A percentile compares a stretch with the other conserved stretches of the same genome.
These are phyloP conservation scores for Heliconius hewitsoni DNA, from an alignment of 1,140 invertebrate genomes.

Conservation along the genomic window DNA sequence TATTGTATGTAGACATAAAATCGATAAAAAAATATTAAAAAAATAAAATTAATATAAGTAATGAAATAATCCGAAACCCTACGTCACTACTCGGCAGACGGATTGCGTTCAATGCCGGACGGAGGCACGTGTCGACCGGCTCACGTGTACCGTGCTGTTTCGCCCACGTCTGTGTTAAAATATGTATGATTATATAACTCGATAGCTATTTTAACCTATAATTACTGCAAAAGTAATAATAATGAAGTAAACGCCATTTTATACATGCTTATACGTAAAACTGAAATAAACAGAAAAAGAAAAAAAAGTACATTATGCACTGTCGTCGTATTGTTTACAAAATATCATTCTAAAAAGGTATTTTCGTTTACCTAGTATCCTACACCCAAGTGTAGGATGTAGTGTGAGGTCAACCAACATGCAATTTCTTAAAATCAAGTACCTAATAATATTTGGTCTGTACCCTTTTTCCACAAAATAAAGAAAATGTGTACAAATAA, in stretches of 20 bases:
- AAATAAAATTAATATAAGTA: not conserved
- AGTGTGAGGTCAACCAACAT: too few species aligned
- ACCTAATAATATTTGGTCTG: not conserved
- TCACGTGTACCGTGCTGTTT: constrained; percentile 15
- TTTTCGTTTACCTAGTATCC: too few species aligned
- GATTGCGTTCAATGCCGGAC: constrained; percentile 13
- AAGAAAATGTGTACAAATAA: too few species aligned
- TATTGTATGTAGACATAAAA: not conserved
- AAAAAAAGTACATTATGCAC: too few species aligned
- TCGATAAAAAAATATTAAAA: not conserved
- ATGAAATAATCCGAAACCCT: constrained; percentile 6
- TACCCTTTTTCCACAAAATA: not conserved
- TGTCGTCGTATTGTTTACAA: too few species aligned
- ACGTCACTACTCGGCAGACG: constrained; percentile 5
- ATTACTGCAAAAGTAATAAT: not conserved
- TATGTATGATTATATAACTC: not conserved
- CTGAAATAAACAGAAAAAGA: too few species aligned
- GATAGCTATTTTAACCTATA: not conserved
- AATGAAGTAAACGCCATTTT: too few species aligned
- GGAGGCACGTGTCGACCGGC: constrained; percentile 1
- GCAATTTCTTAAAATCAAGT: not conserved
- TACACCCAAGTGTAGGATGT: too few species aligned
- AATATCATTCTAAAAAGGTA: too few species aligned
- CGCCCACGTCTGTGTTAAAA: not conserved
- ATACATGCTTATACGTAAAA: too few species aligned